phyloP scores from a whole-genome alignment of 1,140 invertebrate genomes.

The Rhagoletis pomonella region DNA sequence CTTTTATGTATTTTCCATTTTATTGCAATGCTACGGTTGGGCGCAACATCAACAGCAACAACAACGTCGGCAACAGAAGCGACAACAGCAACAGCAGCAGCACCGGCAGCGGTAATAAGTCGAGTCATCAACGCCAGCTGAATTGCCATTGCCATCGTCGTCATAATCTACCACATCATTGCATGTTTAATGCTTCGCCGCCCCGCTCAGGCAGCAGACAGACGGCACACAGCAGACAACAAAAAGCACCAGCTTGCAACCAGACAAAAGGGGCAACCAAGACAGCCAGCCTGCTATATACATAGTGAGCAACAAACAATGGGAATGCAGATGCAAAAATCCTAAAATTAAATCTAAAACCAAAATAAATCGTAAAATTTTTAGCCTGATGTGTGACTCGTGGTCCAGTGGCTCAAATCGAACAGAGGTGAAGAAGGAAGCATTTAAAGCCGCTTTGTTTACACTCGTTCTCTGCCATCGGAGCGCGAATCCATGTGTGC shows the following conservation, averaged over 20 bases:
- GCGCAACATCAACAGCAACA: neutral
- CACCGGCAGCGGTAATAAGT: neutral
- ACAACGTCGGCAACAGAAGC: neutral
- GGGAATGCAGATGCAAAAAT: constrained; percentile 9
- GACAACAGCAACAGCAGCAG: neutral
- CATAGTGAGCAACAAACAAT: constrained; percentile 5
- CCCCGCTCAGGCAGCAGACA: neutral
- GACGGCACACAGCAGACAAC: neutral
- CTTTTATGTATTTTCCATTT: neutral
- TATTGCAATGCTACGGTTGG: neutral
- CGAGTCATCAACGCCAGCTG: neutral
- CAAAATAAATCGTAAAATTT: constrained; percentile 17
- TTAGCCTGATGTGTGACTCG: constrained; percentile 25
- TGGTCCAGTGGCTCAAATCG: constrained; percentile 9
- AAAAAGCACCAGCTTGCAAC: neutral
- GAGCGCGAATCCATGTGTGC: neutral
- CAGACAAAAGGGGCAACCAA: neutral
- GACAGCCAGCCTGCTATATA: neutral
- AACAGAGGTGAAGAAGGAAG: neutral
- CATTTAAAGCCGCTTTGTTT: neutral
- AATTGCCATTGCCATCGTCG: neutral
- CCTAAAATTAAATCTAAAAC: constrained; percentile 24
- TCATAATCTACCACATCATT: neutral
- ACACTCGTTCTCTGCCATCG: neutral
- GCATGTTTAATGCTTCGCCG: neutral